Percentiles rank a stretch among this genome's conserved stretches.
These are phyloP conservation scores for Phaedon cochleariae DNA, from an alignment of 2,888 invertebrate genomes.

Conservation along the genomic window DNA sequence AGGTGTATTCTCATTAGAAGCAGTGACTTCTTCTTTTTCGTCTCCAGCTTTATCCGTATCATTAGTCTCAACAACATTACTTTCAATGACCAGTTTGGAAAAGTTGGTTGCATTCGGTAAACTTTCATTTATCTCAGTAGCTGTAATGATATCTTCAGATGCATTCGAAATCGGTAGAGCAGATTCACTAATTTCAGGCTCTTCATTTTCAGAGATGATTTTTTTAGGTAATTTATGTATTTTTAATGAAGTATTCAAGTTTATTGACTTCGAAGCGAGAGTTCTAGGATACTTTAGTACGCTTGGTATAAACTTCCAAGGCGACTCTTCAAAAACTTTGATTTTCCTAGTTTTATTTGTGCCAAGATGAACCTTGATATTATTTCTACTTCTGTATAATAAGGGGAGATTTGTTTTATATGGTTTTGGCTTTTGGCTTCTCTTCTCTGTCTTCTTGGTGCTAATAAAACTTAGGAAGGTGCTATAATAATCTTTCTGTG, in stretches of 20 bases:
- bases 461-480: not conserved
- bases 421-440: not conserved
- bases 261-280: too few relatives aligned
- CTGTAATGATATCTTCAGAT: too few relatives aligned
- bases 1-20: too few relatives aligned
- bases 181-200: too few relatives aligned
- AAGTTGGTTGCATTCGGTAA: too few relatives aligned
- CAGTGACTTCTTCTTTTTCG: not conserved
- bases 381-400: too few relatives aligned
- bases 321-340: not conserved
- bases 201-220: too few relatives aligned
- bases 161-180: too few relatives aligned
- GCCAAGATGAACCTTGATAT: not conserved
- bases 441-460: not conserved
- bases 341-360: not conserved
- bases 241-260: too few relatives aligned
- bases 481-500: not conserved
- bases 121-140: too few relatives aligned
- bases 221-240: too few relatives aligned
- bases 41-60: not conserved
- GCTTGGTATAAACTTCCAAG: not conserved
- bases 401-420: too few relatives aligned
- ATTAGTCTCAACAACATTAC: not conserved
- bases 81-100: not conserved
- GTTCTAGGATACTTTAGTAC: not conserved